Conservation (phyloP, 2,888 invertebrate species). For the Pilophorus perplexus region DNA sequence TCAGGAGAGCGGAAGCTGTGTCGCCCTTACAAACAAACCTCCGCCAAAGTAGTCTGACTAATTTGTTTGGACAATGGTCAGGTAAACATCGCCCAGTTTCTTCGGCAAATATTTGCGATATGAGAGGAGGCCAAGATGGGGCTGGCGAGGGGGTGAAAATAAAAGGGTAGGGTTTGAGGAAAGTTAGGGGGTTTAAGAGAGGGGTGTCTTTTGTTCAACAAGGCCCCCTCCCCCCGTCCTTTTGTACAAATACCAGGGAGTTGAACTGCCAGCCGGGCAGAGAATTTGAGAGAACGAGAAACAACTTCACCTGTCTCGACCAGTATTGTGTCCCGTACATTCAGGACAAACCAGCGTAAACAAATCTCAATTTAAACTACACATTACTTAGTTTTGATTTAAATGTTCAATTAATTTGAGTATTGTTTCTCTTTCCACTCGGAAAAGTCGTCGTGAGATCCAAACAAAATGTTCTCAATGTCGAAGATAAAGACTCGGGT, state of each 20-base stretch:
- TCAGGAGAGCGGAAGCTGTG: constrained; percentile 6
- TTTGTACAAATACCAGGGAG: constrained; percentile 15
- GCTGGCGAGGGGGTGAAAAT: neutral
- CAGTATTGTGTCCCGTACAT: too few relatives aligned
- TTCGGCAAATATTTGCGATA: constrained; percentile 38
- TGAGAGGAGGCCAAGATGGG: constrained; percentile 10
- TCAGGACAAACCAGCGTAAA: too few relatives aligned
- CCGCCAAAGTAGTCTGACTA: constrained; percentile 34
- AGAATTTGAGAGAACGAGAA: constrained; percentile 8
- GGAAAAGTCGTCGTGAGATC: too few relatives aligned
- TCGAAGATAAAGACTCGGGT: too few relatives aligned
- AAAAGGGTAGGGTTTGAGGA: neutral
- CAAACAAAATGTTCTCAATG: too few relatives aligned
- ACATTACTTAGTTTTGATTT: too few relatives aligned
- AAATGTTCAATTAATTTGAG: too few relatives aligned
- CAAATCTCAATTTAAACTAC: too few relatives aligned
- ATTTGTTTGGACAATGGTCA: constrained; percentile 39
- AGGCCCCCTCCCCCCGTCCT: too few relatives aligned
- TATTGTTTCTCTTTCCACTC: too few relatives aligned
- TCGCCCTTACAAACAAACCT: constrained; percentile 3
- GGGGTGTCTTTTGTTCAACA: constrained; percentile 6
- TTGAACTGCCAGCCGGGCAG: neutral
- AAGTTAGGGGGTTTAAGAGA: neutral
- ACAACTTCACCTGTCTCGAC: constrained; percentile 13
- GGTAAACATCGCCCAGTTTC: constrained; percentile 39